Base-by-base conservation (phyloP, 2,888 invertebrate species). In the Rutpela maculata region DNA sequence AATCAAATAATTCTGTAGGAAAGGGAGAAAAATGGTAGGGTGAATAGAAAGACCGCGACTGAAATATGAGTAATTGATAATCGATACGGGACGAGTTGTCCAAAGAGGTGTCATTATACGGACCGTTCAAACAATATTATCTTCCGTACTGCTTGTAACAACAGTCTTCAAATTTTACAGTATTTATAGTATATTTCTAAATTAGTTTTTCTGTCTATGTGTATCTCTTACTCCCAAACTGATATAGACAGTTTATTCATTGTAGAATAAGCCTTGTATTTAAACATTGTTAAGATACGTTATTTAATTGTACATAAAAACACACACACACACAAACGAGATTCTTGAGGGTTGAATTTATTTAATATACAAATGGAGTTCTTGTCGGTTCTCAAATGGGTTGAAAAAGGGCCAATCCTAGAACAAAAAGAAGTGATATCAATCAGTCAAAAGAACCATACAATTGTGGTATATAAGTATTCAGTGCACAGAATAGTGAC, bases 11-110 rank as follows among this genome's bases (percentile, higher is more conserved):
- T 80, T 80, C 74, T 75, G 81, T 77, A 76, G 77, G 79, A 80
- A 82, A 78, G 81, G 74, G 70, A 65, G 63, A 67, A 73, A 78
- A 60, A 74, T 56, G 81, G 80, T 78, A 82, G 82, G 83, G 83
- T 80, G 78, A 78, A 81, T 80, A 77, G 82, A 83, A 83, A 69
- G 83, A 82, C 81, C 83, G 82, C 81, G 77, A 81, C 85, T 85
- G 85, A 86, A 87, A 88, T 87, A 88, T 88, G 88, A 88, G 88
- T 89, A 89, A 89, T 89, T 88, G 88, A 88, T 87, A 88, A 89
- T 89, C 89, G 87, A 89, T 89, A 87, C 78, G 70, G 84, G 85
- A 85, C 85, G 85, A 86, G 85, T 85, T 85, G 85, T 83, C 82
- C 74, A 72, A 85, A 83, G 85, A 83, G 86, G 86, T 86, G 87